Evolutionary conservation across 2,113 vertebrate genomes (phyloP).

Genomic region (Nannospalax galili): DNA sequence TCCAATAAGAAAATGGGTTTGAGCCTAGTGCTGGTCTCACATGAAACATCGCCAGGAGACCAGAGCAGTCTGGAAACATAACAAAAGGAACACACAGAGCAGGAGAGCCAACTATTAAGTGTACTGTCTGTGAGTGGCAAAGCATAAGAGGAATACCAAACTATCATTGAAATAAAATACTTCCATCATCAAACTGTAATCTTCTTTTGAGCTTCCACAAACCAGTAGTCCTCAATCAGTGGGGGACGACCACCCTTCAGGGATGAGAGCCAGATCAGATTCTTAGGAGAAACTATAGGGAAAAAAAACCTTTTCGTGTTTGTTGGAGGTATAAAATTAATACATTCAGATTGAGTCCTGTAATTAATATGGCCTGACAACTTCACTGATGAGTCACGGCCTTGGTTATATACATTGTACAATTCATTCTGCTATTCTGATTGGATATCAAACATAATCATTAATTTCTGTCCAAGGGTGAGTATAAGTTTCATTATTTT

Average conservation of each 20-base stretch:
- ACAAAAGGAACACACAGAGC: conserved; percentile 8
- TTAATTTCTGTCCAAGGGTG: conserved; percentile 42
- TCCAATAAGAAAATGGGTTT: conserved; percentile 25
- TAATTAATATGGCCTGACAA: conserved; percentile 49
- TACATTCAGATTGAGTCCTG: conserved; percentile 31
- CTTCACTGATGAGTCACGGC: conserved; percentile 17
- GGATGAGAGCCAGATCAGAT: not conserved
- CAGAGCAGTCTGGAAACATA: conserved; percentile 37
- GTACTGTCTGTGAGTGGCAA: conserved; percentile 23
- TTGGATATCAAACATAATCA: conserved; percentile 5
- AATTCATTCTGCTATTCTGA: conserved; percentile 45
- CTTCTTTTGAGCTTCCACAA: conserved; percentile 26
- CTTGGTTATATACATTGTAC: not conserved
- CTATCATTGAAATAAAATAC: conserved; percentile 67
- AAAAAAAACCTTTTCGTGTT: conserved; percentile 19
- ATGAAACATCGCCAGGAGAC: not conserved
- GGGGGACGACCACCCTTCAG: conserved; percentile 12
- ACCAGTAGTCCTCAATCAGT: conserved; percentile 1
- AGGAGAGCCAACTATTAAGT: not conserved
- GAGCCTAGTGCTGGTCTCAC: not conserved
- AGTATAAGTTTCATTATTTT: conserved; percentile 45
- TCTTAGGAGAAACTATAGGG: not conserved
- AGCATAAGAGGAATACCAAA: conserved; percentile 25
- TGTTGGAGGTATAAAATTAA: conserved; percentile 11
- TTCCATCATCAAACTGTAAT: conserved; percentile 40